These are phyloP conservation scores for Notiomystis cincta DNA, from an alignment of 2,113 vertebrate species.

Conservation along the genomic window DNA sequence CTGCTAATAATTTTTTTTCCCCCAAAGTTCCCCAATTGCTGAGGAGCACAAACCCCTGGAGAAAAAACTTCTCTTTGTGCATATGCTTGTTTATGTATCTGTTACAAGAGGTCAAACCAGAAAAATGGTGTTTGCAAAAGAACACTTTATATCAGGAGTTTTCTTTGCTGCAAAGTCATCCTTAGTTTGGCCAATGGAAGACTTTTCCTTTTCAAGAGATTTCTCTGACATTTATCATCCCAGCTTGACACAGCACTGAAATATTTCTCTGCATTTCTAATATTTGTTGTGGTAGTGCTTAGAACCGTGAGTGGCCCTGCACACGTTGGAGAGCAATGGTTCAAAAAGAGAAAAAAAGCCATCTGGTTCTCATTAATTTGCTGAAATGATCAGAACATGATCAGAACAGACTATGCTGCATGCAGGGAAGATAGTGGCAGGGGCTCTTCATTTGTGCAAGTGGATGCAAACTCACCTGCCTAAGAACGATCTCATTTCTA, in stretches of 20 bases:
- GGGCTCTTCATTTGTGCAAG: background rate
- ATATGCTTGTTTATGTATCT: background rate
- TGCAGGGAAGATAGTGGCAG: background rate
- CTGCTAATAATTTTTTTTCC: background rate
- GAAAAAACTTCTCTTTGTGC: accelerated
- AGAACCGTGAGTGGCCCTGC: background rate
- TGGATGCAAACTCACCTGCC: background rate
- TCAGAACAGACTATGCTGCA: background rate
- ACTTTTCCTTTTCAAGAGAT: background rate
- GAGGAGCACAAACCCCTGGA: background rate
- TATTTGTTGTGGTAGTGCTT: background rate
- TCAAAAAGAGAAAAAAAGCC: background rate
- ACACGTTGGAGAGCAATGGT: background rate
- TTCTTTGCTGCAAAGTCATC: background rate
- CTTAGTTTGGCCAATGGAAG: background rate
- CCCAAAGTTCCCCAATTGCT: background rate
- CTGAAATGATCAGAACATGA: background rate
- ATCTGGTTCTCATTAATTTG: constrained; percentile 21
- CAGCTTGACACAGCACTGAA: background rate
- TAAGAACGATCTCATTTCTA: background rate
- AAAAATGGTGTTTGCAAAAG: background rate
- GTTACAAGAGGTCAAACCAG: background rate
- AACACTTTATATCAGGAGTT: background rate
- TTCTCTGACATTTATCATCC: background rate
- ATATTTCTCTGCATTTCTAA: background rate